Base-by-base conservation (phyloP, 1,140 invertebrate genomes). In the Octopus bimaculoides region DNA sequence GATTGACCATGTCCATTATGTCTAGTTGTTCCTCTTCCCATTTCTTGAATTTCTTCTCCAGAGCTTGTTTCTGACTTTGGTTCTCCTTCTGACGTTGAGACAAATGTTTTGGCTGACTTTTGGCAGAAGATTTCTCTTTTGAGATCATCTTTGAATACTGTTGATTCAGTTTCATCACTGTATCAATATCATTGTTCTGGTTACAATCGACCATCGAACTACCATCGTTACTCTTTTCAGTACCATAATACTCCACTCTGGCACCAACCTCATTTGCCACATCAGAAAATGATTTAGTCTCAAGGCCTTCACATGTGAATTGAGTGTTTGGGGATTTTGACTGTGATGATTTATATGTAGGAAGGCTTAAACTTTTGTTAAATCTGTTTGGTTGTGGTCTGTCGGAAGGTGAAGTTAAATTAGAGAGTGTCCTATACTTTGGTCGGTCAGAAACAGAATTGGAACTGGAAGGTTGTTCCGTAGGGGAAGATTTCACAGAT, bases 1-100 rank as follows among this genome's bases (percentile, higher is more conserved):
- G 78, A 7, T 82, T 84, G 1, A 89, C 81, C 71, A 89, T 80
- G 78, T 89, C 85, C 5, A 89, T 85, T 53, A 89, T 87, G 52
- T 87, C 81, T n/a, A 86, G 77, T 73, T 87, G 80, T 78, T 89
- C 88, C 66, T 81, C 83, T 69, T 87, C 83, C 4, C 89, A 83
- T 61, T 84, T 81, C 41, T 89, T 87, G 12, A 89, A 79, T 66
- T 89, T 83, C 12, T 80, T 79, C 17, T 85, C 83, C 14, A 87
- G 82, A 52, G 81, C 69, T 54, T 79, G 26, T 74, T 82, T 69
- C 12, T 69, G 53, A 6, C 26, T 14, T 8, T 14, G 26, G 17
- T 71, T 71, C 5, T 14, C 26, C 66, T 71, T 71, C 5, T 71
- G 66, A 17, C 66, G 66, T n/a, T n/a, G 8, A 14, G 66, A n/a